A percentile compares a stretch with the other conserved stretches of the same genome.
These are phyloP conservation scores for Nephrocerus scutellatus DNA, from an alignment of 2,888 invertebrate genomes.

Conservation along the genomic window DNA sequence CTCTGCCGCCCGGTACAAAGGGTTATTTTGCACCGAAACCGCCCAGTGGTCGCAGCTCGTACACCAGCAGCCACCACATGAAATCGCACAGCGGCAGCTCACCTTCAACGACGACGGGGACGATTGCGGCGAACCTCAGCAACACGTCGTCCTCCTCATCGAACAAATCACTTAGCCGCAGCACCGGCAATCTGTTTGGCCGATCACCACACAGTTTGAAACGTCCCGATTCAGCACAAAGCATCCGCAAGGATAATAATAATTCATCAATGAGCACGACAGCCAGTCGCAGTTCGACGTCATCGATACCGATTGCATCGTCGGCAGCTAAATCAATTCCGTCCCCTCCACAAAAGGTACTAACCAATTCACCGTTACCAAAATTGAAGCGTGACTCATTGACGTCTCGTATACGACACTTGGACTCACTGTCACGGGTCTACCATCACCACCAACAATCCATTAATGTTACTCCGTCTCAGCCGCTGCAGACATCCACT, in stretches of 20 bases:
- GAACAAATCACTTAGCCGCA: constrained; percentile 43
- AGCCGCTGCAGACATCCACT: constrained; percentile 6
- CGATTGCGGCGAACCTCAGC: constrained; percentile 31
- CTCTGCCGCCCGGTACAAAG: constrained; percentile 54
- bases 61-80: constrained; percentile 13
- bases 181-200: constrained; percentile 42
- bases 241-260: constrained; percentile 42
- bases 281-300: constrained; percentile 42
- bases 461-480: constrained; percentile 43
- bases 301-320: constrained; percentile 45
- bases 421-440: constrained; percentile 49
- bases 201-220: constrained; percentile 42
- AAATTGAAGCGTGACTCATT: constrained; percentile 50
- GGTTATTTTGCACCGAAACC: constrained; percentile 58
- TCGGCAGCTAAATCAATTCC: constrained; percentile 27
- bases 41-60: constrained; percentile 46
- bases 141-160: constrained; percentile 30
- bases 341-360: constrained; percentile 35
- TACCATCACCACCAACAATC: constrained; percentile 36
- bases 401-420: constrained; percentile 50
- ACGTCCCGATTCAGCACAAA: constrained; percentile 53
- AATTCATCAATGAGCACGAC: constrained; percentile 34
- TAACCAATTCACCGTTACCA: constrained; percentile 44
- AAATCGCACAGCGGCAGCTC: constrained; percentile 26
- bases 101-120: constrained; percentile 32